These are phyloP conservation scores for Drosophila pallidifrons DNA, from an alignment of 1,140 invertebrate genomes.

Conservation along the genomic window DNA sequence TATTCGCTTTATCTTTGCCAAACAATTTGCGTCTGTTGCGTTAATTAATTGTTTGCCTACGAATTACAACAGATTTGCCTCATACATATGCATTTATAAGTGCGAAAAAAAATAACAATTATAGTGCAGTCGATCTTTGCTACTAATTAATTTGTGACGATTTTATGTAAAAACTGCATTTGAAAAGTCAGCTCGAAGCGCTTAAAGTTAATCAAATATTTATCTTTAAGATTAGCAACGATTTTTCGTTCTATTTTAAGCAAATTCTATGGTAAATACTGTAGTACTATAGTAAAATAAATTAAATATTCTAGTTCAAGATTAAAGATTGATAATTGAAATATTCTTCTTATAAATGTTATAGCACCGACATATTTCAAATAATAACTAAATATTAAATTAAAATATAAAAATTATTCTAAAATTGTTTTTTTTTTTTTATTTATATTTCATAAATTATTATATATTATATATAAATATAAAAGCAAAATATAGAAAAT, in stretches of 20 bases:
- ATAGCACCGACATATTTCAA: no score
- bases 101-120: constrained; percentile 21
- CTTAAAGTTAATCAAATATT: not conserved
- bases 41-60: constrained; percentile 77
- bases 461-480: no score
- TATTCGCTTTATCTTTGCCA: constrained; percentile 52
- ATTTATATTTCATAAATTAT: no score
- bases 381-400: no score
- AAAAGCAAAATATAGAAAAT: no score
- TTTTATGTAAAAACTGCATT: not conserved
- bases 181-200: not conserved
- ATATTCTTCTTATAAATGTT: no score
- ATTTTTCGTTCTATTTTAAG: not conserved
- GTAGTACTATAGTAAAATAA: no score
- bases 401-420: no score
- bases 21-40: constrained; percentile 41
- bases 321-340: no score
- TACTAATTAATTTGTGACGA: constrained; percentile 2
- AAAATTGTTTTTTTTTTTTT: no score
- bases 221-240: not conserved
- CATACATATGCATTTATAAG: constrained; percentile 27
- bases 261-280: no score
- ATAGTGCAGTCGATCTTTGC: not conserved
- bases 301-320: no score
- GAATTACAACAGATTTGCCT: constrained; percentile 64